A percentile compares a stretch with the other conserved stretches of the same genome.
Evolutionary conservation across 2,888 invertebrate genomes (phyloP).

Genomic region (Blastobasis lacticolella): DNA sequence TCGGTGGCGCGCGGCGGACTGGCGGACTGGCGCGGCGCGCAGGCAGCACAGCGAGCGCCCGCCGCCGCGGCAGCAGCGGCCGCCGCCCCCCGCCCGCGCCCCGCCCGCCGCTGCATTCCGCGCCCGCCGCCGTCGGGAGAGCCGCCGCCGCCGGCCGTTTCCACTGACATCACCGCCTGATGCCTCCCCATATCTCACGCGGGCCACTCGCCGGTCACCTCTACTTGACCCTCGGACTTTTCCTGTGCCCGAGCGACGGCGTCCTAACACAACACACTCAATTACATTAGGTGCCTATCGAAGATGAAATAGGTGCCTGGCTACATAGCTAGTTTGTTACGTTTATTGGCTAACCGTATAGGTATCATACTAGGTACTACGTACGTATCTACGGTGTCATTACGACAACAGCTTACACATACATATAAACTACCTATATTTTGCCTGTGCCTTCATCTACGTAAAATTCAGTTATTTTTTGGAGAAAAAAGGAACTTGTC

Average conservation of each 20-base stretch:
- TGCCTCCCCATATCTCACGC: constrained; percentile 52
- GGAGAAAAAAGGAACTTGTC: too few relatives aligned
- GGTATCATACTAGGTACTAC: too few relatives aligned
- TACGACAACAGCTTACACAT: too few relatives aligned
- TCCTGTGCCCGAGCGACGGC: too few relatives aligned
- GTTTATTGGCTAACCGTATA: too few relatives aligned
- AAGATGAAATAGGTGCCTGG: background rate
- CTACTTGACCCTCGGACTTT: constrained; percentile 50
- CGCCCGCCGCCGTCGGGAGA: constrained; percentile 50
- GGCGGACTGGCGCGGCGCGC: constrained; percentile 33
- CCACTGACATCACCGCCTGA: constrained; percentile 51
- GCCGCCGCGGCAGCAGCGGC: constrained; percentile 56
- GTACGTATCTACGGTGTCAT: too few relatives aligned
- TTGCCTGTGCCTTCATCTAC: too few relatives aligned
- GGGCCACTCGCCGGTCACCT: constrained; percentile 47
- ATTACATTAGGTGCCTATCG: background rate
- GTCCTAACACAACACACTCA: too few relatives aligned
- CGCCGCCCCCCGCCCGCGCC: constrained; percentile 45
- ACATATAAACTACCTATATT: too few relatives aligned
- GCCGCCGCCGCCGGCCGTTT: constrained; percentile 32
- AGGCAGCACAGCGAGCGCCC: constrained; percentile 23
- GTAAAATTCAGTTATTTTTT: too few relatives aligned
- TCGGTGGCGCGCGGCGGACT: constrained; percentile 69
- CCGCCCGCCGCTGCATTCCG: constrained; percentile 58
- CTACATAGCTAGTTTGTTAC: too few relatives aligned